Evolutionary conservation across 53 echinoderm and acorn worm species (phyloP), one percentile per base, ranked within the genome.

Genomic region (Echinometra lucunter): DNA sequence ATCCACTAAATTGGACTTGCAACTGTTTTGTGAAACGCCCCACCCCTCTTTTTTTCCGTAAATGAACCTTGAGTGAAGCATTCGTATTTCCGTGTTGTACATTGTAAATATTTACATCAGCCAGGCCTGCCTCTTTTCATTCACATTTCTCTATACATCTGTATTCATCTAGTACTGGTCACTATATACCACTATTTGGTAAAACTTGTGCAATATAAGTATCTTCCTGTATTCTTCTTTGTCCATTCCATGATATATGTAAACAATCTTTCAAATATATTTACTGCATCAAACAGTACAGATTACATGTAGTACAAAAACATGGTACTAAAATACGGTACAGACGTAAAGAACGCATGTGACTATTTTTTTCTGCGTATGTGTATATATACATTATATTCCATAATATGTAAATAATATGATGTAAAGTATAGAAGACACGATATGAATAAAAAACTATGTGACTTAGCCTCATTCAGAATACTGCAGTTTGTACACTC

Each of bases 131-230:
- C 7, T 30, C 72, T 72, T 35, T 72, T 28, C 32, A 32, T 72
- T 28, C 12, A 34, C n/a, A 72, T 13, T 32, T 72, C 32, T 34
- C 12, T 72, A 32, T 34, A 35, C 28, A 72, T 11, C 1, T 72
- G 72, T 72, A 72, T 72, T 72, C 32, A 35, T 72, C 63, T 13
- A 1, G 53, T 13, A 11, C 5, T 53, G 53, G 8, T 11, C 5
- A 53, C 13, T 53, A 53, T 53, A 53, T 53, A 53, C 13, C 23
- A 63, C 3, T 21, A 16, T 63, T 19, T 40, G 6, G 17, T 21
- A 78, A 42, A 78, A 78, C 78, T 78, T 40, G 78, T 78, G 78
- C 78, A 78, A 78, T 78, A 78, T 69, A 69, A 10, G 10, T 12
- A 8, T 42, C 42, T 78, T 42, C 42, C 38, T 4, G 2, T 19